phyloP scores from a whole-genome alignment of 2,797 vertebrate species.

The Manis pentadactyla region DNA sequence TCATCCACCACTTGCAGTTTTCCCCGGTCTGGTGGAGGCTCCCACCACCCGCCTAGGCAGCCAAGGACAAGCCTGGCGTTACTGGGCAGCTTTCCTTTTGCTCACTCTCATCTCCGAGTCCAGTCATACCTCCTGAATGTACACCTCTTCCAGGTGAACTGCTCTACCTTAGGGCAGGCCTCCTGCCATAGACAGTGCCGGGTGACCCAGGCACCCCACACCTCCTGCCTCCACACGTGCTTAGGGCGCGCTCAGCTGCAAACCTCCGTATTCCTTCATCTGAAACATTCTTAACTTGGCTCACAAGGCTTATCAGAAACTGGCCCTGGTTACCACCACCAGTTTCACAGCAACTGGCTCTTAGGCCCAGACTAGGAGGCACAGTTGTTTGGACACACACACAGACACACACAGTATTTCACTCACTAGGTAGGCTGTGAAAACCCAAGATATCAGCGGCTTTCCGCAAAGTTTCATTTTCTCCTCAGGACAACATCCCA shows the following conservation, averaged over 20 bases:
- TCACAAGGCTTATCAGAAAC: background rate
- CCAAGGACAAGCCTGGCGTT: background rate
- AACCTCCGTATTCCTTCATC: background rate
- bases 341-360: background rate
- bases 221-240: too few species aligned
- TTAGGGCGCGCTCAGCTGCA: background rate
- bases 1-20: background rate
- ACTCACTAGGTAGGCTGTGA: background rate
- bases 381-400: background rate
- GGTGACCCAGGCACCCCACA: too few species aligned
- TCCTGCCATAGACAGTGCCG: background rate
- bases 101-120: background rate
- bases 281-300: background rate
- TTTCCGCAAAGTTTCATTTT: background rate
- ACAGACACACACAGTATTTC: too few species aligned
- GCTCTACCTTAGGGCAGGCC: background rate
- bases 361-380: too few species aligned
- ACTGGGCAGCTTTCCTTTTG: background rate
- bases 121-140: background rate
- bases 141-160: background rate
- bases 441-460: background rate
- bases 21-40: background rate
- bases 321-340: background rate
- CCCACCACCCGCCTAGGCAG: background rate
- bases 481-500: fast-evolving